Base-by-base conservation (phyloP, 35 echinoderm and acorn worm species). In the Apostichopus californicus region DNA sequence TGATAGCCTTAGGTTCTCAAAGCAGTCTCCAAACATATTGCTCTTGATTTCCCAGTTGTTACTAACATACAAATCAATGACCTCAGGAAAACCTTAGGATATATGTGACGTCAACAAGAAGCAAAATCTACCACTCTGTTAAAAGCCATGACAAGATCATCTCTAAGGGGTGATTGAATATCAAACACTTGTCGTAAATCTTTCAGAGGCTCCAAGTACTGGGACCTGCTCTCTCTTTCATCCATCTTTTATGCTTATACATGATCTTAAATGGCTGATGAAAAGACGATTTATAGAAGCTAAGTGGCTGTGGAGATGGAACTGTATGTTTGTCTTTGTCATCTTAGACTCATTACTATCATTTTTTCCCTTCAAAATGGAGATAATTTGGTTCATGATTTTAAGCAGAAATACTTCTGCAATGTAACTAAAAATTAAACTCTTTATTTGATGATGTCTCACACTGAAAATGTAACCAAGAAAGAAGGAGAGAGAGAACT, bases 1-100 rank as follows among this genome's bases (percentile, higher is more conserved):
- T 68, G 17, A 75, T 18, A 75, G 34, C 34, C 34, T 46, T 46
- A 75, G 71, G 71, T n/a, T 75, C 7, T 75, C 15, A 75, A 18
- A 22, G n/a, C 71, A 75, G 71, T 75, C 71, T 22, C 71, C 71
- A 75, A 22, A 75, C 7, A 75, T 4, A 18, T 20, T 75, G 17
- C 14, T 75, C 71, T 18, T 75, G 71, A 75, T 75, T 75, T 75
- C 71, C 71, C 11, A 75, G 17, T 54, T 59, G 56, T 85, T 85
- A 20, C 52, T 85, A 85, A 85, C 55, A 59, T 22, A 85, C 20
- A 59, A 59, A 85, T 85, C 81, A 85, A 85, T 85, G 81, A 85
- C 81, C 81, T 85, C 10, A 17, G 52, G 54, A 57, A 55, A 85
- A 83, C 80, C 56, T 57, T 83, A n/a, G 52, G 52, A 12, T 83